Evolutionary conservation across 2,113 vertebrate species (phyloP).

Genomic region (Seriola quinqueradiata): DNA sequence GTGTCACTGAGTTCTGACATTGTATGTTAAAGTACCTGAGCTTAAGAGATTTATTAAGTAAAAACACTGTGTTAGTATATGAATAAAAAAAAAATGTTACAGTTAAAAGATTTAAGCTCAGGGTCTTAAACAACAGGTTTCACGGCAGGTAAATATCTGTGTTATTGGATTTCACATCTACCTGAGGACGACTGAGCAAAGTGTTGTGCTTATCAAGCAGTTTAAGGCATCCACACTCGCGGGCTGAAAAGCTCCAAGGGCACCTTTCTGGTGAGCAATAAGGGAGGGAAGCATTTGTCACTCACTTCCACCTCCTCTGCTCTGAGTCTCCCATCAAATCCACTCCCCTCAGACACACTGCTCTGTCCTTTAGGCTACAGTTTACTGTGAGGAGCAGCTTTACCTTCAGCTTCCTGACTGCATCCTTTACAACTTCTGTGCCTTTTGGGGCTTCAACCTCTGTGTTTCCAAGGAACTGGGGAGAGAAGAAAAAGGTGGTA

Average conservation of each 20-base stretch:
- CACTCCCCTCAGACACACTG: slow-evolving; percentile 7
- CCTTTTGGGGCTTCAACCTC: slow-evolving; percentile 98
- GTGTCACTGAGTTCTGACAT: neutral
- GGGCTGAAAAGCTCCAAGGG: slow-evolving; percentile 56
- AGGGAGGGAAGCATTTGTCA: slow-evolving; percentile 45
- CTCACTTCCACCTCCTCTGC: slow-evolving; percentile 29
- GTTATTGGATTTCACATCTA: slow-evolving; percentile 27
- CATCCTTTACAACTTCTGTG: slow-evolving; percentile 96
- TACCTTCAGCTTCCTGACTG: slow-evolving; percentile 98
- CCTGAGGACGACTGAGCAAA: neutral
- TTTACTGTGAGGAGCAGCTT: slow-evolving; percentile 18
- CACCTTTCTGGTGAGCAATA: slow-evolving; percentile 62
- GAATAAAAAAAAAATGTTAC: neutral
- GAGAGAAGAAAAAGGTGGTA: slow-evolving; percentile 17
- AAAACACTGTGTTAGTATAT: neutral
- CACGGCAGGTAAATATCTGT: slow-evolving; percentile 22
- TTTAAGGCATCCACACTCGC: slow-evolving; percentile 10
- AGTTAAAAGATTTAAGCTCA: neutral
- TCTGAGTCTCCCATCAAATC: slow-evolving; percentile 27
- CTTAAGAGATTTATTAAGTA: neutral
- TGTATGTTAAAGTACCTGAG: neutral
- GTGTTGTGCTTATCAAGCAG: slow-evolving; percentile 44
- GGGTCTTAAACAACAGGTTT: neutral
- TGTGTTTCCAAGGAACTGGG: slow-evolving; percentile 96
- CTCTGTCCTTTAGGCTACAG: slow-evolving; percentile 29